phyloP scores from a whole-genome alignment of 2,797 vertebrate species.

The Brachymystax lenok region DNA sequence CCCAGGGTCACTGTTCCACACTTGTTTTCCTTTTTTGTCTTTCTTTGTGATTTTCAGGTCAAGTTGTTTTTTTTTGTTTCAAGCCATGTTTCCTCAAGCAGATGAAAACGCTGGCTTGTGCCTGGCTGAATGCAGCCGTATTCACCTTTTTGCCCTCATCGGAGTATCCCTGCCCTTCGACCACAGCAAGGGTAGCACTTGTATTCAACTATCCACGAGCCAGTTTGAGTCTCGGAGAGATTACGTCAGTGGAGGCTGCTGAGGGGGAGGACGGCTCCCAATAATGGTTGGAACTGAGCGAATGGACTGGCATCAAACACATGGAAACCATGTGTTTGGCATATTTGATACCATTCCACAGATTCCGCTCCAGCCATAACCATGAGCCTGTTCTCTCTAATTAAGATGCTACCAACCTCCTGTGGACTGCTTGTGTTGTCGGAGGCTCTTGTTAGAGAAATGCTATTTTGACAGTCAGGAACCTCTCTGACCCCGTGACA shows the following conservation, averaged over 20 bases:
- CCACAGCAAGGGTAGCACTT: neutral
- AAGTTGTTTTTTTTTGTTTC: slow-evolving; percentile 10
- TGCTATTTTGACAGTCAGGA: neutral
- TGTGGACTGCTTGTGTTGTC: neutral
- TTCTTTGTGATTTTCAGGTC: slow-evolving; percentile 36
- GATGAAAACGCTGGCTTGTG: neutral
- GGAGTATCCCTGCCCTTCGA: slow-evolving; percentile 2
- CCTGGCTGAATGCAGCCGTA: neutral
- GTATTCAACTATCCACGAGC: neutral
- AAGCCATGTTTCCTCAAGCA: slow-evolving; percentile 1
- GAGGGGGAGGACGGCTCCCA: too few species aligned
- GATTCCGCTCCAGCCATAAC: too few species aligned
- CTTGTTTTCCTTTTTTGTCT: slow-evolving; percentile 48
- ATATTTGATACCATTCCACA: too few species aligned
- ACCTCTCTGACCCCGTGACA: neutral
- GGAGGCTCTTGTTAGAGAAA: neutral
- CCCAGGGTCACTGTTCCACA: slow-evolving; percentile 40
- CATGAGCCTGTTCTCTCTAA: too few species aligned
- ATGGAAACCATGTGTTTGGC: too few species aligned
- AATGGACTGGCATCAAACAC: too few species aligned
- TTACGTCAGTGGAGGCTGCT: neutral
- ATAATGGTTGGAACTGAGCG: too few species aligned
- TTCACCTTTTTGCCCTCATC: neutral
- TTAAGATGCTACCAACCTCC: too few species aligned
- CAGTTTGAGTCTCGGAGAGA: neutral